phyloP scores from a whole-genome alignment of 1,140 invertebrate species.

The Drosophila guanche region DNA sequence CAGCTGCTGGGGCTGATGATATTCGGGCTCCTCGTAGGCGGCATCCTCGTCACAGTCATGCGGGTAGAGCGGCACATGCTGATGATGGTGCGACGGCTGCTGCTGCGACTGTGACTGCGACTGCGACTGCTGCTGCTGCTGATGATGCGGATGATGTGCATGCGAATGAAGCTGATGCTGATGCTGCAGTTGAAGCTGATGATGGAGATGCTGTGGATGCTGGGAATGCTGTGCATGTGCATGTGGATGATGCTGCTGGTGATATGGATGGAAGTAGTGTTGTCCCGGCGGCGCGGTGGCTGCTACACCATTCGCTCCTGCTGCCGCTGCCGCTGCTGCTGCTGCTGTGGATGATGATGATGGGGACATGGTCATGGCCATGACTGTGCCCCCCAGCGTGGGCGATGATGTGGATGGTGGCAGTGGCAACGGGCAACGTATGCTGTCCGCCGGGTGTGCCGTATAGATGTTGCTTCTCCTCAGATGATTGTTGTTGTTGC shows the following conservation, averaged over 20 bases:
- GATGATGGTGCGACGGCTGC: constrained; percentile 27
- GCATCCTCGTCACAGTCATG: constrained; percentile 70
- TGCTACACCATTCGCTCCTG: constrained; percentile 40
- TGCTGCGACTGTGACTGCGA: constrained; percentile 33
- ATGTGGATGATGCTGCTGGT: constrained; percentile 50
- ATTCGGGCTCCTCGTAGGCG: constrained; percentile 76
- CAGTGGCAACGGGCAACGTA: constrained; percentile 71
- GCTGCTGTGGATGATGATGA: constrained; percentile 34
- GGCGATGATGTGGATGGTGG: constrained; percentile 45
- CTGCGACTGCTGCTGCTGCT: constrained; percentile 13
- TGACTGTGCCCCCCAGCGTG: background rate
- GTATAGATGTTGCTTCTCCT: constrained; percentile 81
- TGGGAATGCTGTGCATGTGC: constrained; percentile 14
- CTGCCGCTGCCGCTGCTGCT: constrained; percentile 32
- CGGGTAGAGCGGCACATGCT: constrained; percentile 51
- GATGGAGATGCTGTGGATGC: constrained; percentile 6
- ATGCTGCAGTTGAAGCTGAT: constrained; percentile 21
- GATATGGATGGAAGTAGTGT: constrained; percentile 68
- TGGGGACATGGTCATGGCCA: constrained; percentile 45
- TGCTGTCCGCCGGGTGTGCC: constrained; percentile 79
- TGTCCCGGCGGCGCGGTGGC: constrained; percentile 13
- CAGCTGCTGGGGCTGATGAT: constrained; percentile 76
- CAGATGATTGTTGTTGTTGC: constrained; percentile 78
- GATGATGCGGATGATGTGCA: constrained; percentile 38
- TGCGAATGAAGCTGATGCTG: constrained; percentile 27